Percentiles rank a stretch among this genome's conserved stretches.
These are phyloP conservation scores for Chydorus sphaericus DNA, from an alignment of 2,888 invertebrate species.

Conservation along the genomic window DNA sequence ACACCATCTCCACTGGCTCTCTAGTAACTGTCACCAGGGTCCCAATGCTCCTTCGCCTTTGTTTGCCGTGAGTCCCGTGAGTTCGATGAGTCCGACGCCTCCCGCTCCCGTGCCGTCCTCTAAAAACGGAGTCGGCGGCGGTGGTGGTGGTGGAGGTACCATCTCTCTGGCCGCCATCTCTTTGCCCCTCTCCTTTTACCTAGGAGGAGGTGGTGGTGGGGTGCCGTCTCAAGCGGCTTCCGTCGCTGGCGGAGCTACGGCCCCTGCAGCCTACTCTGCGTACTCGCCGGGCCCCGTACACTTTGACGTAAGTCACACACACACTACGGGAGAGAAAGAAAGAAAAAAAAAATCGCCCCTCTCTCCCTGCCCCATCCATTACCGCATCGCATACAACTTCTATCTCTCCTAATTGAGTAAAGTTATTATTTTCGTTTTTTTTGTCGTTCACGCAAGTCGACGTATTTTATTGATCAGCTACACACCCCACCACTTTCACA, in stretches of 20 bases:
- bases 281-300: conserved; percentile 19
- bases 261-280: conserved; percentile 3
- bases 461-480: no score
- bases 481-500: no score
- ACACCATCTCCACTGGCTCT: conserved; percentile 27
- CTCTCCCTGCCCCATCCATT: background rate
- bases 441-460: no score
- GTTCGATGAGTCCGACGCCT: conserved; percentile 37
- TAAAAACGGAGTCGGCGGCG: conserved; percentile 30
- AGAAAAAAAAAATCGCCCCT: background rate
- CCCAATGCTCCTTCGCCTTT: conserved; percentile 28
- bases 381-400: no score
- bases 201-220: conserved; percentile 46
- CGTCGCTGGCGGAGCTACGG: background rate
- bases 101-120: conserved; percentile 28
- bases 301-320: conserved; percentile 16
- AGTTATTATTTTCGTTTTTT: no score
- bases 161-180: background rate
- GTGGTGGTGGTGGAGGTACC: conserved; percentile 18
- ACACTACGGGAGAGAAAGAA: background rate
- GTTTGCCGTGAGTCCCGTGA: conserved; percentile 38
- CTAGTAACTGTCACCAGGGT: conserved; percentile 31
- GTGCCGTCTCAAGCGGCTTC: conserved; percentile 41
- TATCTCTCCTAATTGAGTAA: no score
- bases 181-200: conserved; percentile 20